phyloP scores from a whole-genome alignment of 1,140 invertebrate species.

The Lucilia cuprina region DNA sequence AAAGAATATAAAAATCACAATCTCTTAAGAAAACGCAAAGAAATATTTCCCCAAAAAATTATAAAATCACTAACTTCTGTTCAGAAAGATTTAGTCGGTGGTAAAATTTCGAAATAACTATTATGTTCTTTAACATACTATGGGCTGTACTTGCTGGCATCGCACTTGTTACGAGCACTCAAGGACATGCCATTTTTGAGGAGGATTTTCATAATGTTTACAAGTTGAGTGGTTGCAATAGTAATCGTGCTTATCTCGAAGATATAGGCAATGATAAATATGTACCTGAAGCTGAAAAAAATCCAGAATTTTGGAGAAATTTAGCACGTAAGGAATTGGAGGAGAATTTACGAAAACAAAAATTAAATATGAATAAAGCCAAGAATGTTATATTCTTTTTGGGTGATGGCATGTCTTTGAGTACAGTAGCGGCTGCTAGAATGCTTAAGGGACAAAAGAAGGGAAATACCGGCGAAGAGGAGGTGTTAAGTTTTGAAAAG shows the following conservation, averaged over 20 bases:
- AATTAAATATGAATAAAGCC: slow-evolving; percentile 58
- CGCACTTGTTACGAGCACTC: too few relatives aligned
- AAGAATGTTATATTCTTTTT: slow-evolving; percentile 79
- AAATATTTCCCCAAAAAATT: too few relatives aligned
- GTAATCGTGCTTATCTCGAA: background rate
- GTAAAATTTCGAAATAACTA: too few relatives aligned
- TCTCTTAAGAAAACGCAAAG: too few relatives aligned
- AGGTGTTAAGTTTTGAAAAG: slow-evolving; percentile 73
- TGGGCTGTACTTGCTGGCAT: too few relatives aligned
- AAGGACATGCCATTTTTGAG: too few relatives aligned
- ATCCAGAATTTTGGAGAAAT: slow-evolving; percentile 44
- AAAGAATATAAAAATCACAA: too few relatives aligned
- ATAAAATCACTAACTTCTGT: too few relatives aligned
- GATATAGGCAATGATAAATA: slow-evolving; percentile 8
- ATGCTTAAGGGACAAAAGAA: slow-evolving; percentile 71
- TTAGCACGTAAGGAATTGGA: slow-evolving; percentile 44
- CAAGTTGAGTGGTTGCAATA: too few relatives aligned
- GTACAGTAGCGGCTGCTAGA: slow-evolving; percentile 73
- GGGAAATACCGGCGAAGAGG: slow-evolving; percentile 71
- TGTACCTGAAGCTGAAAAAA: slow-evolving; percentile 18
- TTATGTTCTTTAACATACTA: too few relatives aligned
- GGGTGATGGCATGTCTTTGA: slow-evolving; percentile 79
- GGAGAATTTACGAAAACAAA: slow-evolving; percentile 36
- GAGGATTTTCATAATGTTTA: too few relatives aligned
- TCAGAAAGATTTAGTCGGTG: too few relatives aligned